These are phyloP conservation scores for Rhipidura dahli DNA, from an alignment of 2,113 vertebrate genomes.

Conservation along the genomic window DNA sequence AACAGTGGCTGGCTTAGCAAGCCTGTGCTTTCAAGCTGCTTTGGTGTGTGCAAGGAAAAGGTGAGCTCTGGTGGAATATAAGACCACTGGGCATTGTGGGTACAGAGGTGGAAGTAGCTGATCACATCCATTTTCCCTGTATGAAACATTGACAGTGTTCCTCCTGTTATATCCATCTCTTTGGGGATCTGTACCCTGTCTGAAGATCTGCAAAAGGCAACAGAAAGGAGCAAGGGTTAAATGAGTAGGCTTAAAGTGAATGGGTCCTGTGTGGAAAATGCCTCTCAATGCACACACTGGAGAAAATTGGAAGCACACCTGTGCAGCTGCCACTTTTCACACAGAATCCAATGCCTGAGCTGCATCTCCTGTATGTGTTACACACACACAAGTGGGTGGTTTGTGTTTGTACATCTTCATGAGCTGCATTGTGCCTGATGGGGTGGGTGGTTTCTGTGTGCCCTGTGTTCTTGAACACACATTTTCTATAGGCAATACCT, in stretches of 20 bases:
- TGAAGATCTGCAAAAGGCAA: neutral
- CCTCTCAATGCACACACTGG: neutral
- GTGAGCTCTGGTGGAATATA: neutral
- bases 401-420: neutral
- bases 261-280: neutral
- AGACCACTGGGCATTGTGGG: neutral
- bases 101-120: neutral
- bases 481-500: neutral
- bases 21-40: neutral
- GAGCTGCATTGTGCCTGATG: neutral
- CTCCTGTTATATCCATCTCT: neutral
- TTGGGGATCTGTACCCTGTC: neutral
- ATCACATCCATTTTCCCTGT: neutral
- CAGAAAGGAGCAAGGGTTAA: neutral
- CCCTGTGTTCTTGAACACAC: rapidly evolving
- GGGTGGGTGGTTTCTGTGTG: rapidly evolving
- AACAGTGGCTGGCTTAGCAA: neutral
- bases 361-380: neutral
- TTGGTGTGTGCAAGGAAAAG: neutral
- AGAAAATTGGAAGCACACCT: neutral
- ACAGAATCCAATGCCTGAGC: neutral
- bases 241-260: neutral
- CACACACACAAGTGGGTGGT: rapidly evolving
- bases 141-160: neutral
- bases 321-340: neutral